Evolutionary conservation across 2,113 vertebrate genomes (phyloP), one percentile per base, ranked within the genome.

Genomic region (Emydura subglobosa): DNA sequence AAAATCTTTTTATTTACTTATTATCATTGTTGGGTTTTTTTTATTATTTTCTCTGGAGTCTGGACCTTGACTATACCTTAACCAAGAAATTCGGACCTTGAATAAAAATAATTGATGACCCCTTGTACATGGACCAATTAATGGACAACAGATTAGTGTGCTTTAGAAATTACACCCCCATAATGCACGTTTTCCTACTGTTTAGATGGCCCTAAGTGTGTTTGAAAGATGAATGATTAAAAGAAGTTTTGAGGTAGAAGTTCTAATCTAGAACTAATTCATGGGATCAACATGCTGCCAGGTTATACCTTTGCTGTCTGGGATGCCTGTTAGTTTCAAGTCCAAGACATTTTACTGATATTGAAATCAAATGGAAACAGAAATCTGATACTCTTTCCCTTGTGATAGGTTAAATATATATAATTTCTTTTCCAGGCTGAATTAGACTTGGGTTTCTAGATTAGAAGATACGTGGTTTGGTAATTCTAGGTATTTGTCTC

Each of bases 401-500:
- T 94, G 17, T 86, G 10, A 31, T 82, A 55, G 19, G 22, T 1
- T 80, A 72, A 79, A 53, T 89, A 9, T 2, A 6, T 91, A 17
- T 22, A 39, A 24, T 42, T 87, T 93, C 44, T 94, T 91, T 91
- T 91, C 44, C 92, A 57, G 21, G 19, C 29, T 86, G 29, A 96
- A 87, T 68, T 83, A 34, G 34, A 44, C 90, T 8, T 82, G 61
- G 83, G 53, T 95, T n/a, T 95, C 95, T 93, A 49, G 13, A 65
- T 65, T 65, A 65, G 59, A 65, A 14, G 13, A 65, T 65, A 39
- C 53, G 5, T 27, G 34, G 47, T 79, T 83, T 90, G 72, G 81
- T 96, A 89, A 81, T 88, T 22, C 39, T n/a, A 39, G 8, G 1
- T 90, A 16, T 92, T 88, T 93, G 16, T 87, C 83, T 96, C 92